Base-by-base conservation (phyloP, 2,888 invertebrate genomes). In the Lasioglossum leucozonium region DNA sequence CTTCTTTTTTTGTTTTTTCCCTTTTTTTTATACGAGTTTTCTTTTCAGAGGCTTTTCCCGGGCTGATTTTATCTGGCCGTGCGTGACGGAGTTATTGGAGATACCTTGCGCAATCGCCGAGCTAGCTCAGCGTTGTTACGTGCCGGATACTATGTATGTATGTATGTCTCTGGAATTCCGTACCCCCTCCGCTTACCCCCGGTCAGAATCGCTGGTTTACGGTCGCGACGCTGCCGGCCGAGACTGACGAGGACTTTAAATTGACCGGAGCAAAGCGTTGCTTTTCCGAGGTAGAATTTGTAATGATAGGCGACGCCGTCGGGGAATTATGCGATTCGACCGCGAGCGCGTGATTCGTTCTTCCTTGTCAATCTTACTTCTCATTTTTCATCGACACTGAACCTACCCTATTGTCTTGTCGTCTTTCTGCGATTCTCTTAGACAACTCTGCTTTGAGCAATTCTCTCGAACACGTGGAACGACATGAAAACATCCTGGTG, bases 11-110 rank as follows among this genome's bases (percentile, higher is more conserved):
- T 34, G 34, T 34, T 34, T 34, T 34, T 34, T 2, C 34, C 34
- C n/a, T n/a, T n/a, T n/a, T n/a, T n/a, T n/a, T n/a, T n/a, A n/a
- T n/a, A 13, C 58, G n/a, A n/a, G 11, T 40, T 44, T 80, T 73
- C 71, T 72, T 75, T n/a, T n/a, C 16, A 11, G 55, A 62, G n/a
- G 11, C 51, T 81, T 77, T 81, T 30, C 47, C 77, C 55, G 40
- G 82, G 77, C 76, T 81, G 81, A 84, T 84, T 84, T 84, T 84
- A 84, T 84, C 77, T 26, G n/a, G 37, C 58, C 82, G 83, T 81
- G 82, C 83, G 83, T 84, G 83, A 84, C 83, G 83, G 58, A 81
- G 72, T 77, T 81, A 81, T 62, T 72, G 83, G 47, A 58, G 77
- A 77, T 73, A 42, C 62, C 62, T 44, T 71, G 71, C 77, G 77